A percentile compares a stretch with the other conserved stretches of the same genome.
Conservation (phyloP, 2,888 invertebrate genomes). For the Sarcophaga variegata region DNA sequence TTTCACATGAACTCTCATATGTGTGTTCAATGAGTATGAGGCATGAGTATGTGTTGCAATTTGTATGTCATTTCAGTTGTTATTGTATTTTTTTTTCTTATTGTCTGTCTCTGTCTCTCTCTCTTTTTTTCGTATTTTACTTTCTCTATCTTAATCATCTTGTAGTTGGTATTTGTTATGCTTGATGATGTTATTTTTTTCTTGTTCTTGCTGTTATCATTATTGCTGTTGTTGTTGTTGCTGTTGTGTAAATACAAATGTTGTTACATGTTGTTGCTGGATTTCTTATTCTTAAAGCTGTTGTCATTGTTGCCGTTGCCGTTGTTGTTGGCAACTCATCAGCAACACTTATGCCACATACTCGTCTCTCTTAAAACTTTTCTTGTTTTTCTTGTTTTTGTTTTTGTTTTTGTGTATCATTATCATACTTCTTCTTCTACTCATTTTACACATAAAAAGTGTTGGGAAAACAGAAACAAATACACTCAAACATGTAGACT, state of each 20-base stretch:
- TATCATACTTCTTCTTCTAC: conserved; percentile 14
- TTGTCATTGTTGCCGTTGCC: conserved; percentile 30
- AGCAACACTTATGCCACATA: conserved; percentile 56
- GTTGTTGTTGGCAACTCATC: conserved; percentile 60
- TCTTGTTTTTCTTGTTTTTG: background rate
- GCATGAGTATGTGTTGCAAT: conserved; percentile 43
- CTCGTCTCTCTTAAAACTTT: conserved; percentile 30
- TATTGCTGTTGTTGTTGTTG: conserved; percentile 8
- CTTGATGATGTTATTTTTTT: background rate
- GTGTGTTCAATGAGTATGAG: background rate
- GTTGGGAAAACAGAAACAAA: no score
- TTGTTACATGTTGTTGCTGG: background rate
- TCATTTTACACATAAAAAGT: background rate
- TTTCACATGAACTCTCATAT: background rate
- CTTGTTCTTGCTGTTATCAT: background rate
- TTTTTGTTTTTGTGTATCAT: conserved; percentile 30
- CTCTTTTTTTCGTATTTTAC: background rate
- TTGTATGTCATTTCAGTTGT: conserved; percentile 53
- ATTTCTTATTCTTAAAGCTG: conserved; percentile 11
- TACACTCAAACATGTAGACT: no score
- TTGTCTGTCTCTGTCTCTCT: no score
- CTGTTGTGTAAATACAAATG: background rate
- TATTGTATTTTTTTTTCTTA: background rate
- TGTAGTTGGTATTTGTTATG: conserved; percentile 5
- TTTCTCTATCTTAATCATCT: conserved; percentile 7